Base-by-base conservation (phyloP, 1,140 invertebrate species). In the Calycopis cecrops region DNA sequence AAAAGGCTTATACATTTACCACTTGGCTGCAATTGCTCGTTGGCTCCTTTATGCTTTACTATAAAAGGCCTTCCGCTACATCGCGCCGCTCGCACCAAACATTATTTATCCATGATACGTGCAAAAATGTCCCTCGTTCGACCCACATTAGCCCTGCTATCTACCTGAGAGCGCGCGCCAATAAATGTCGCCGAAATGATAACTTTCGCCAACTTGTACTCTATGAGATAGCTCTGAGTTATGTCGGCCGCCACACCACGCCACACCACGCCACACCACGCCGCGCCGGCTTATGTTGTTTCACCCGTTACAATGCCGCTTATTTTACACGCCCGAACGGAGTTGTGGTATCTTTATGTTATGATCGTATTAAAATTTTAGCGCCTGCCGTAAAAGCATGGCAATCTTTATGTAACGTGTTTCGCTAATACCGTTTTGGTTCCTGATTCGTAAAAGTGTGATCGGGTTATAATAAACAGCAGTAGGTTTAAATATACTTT, bases 131-230 rank as follows among this genome's bases (percentile, higher is more conserved):
- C 69, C 53, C 12, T 14, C 4, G 52, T 66, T 61, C 47, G 52
- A 69, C 72, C 74, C 67, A 53, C 65, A 73, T 75, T 71, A 75
- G 55, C 75, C 70, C 70, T 64, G 12, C 60, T 69, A 72, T 71
- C 69, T 77, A 74, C 72, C 74, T 76, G 68, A 62, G 61, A 33
- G 62, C 52, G 52, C 38, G 47, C 48, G 48, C 56, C 63, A 62
- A 69, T 73, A 73, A 68, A 71, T 71, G 70, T 65, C 40, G 61
- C 61, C 60, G 60, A 71, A 67, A 71, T 71, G 65, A 71, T 71
- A 73, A 64, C 62, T 63, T 47, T 35, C 53, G 56, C 56, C 44
- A 59, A 60, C 52, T 60, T 49, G 59, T 47, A 52, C 44, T 35
- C 37, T 49, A 55, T 35, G 37, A 55, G 60, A 66, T 63, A 69